phyloP scores from a whole-genome alignment of 2,888 invertebrate genomes.

The Nemoura dubitans region DNA sequence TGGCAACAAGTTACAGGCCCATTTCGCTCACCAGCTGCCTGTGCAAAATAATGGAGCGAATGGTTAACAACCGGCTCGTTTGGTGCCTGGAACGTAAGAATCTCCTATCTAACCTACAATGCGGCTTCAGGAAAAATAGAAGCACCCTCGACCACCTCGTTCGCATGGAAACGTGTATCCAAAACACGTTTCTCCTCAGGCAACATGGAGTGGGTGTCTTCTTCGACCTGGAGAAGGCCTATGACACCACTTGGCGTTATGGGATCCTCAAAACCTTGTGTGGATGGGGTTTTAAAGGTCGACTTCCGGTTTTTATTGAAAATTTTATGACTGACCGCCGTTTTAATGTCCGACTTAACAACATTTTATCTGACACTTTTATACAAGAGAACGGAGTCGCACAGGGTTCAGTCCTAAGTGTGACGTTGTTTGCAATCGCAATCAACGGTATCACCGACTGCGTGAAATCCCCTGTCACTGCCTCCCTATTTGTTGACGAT shows the following conservation, averaged over 20 bases:
- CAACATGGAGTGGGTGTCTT: constrained; percentile 52
- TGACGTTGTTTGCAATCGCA: constrained; percentile 41
- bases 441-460: constrained; percentile 42
- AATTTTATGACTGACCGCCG: constrained; percentile 40
- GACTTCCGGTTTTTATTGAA: constrained; percentile 47
- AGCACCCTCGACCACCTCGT: constrained; percentile 42
- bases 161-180: constrained; percentile 50
- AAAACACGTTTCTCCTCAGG: constrained; percentile 50
- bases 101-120: constrained; percentile 48
- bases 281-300: constrained; percentile 48
- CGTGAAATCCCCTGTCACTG: constrained; percentile 30
- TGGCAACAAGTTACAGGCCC: constrained; percentile 50
- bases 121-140: constrained; percentile 31
- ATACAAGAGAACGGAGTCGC: constrained; percentile 43
- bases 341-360: constrained; percentile 35
- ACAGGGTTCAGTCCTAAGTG: constrained; percentile 46
- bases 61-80: constrained; percentile 52
- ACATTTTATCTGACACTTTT: constrained; percentile 29
- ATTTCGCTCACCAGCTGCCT: constrained; percentile 54
- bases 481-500: constrained; percentile 44
- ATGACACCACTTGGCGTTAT: constrained; percentile 50
- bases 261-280: constrained; percentile 46
- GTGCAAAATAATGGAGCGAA: constrained; percentile 53
- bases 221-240: constrained; percentile 49
- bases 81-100: constrained; percentile 51